Evolutionary conservation across 2,888 invertebrate species (phyloP).

Genomic region (Lithodes maja): DNA sequence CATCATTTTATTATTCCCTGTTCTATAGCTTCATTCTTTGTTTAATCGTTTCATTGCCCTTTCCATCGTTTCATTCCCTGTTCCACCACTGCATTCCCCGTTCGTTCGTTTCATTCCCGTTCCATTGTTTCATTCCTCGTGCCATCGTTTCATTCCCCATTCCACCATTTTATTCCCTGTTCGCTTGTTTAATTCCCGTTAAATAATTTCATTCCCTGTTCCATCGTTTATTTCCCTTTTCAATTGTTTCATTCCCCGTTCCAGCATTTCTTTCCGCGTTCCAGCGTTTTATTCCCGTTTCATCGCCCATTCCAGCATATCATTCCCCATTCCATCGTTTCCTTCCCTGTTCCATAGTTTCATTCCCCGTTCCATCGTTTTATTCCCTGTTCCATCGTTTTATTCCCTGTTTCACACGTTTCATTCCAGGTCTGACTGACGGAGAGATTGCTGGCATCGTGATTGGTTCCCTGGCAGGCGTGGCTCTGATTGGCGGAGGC

Average conservation of each 20-base stretch:
- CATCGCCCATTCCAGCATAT: neutral
- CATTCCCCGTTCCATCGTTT: neutral
- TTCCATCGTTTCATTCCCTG: neutral
- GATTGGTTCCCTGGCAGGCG: slow-evolving; percentile 53
- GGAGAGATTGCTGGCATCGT: slow-evolving; percentile 62
- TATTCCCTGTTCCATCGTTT: neutral
- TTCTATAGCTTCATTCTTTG: neutral
- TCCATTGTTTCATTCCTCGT: neutral
- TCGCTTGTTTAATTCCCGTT: neutral
- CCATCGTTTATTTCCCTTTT: neutral
- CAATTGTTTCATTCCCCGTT: neutral
- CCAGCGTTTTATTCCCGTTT: neutral
- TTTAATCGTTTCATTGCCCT: neutral
- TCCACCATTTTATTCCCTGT: neutral
- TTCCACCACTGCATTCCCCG: neutral
- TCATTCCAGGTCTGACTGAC: slow-evolving; percentile 23
- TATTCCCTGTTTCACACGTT: neutral
- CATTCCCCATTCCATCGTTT: neutral
- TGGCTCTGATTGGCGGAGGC: slow-evolving; percentile 37
- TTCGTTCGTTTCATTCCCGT: neutral
- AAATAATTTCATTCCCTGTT: neutral
- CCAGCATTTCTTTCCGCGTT: neutral
- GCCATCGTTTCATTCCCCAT: neutral
- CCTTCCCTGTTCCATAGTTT: neutral
- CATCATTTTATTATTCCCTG: neutral